Conservation (phyloP, 2,113 vertebrate species). For the Hiodon tergisus region DNA sequence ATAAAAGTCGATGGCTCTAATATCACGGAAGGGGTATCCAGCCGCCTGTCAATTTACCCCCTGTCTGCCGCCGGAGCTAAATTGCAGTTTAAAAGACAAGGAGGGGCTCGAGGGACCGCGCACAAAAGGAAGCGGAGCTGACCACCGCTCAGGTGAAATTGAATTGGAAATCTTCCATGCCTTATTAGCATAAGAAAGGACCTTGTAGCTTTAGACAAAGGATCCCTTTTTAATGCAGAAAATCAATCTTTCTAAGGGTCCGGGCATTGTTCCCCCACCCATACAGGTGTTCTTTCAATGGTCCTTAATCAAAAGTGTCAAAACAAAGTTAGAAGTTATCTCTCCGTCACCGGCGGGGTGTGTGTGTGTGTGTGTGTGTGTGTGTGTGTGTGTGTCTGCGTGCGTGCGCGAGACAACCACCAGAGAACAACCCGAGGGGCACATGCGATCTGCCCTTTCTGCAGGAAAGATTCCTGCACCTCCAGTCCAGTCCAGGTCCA, state of each 20-base stretch:
- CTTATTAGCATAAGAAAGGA: constrained; percentile 98
- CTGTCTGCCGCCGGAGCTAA: constrained; percentile 73
- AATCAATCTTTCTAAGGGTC: constrained; percentile 76
- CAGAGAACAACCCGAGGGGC: not conserved
- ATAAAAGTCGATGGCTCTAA: constrained; percentile 66
- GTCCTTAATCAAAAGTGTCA: constrained; percentile 82
- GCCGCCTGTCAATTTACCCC: constrained; percentile 73
- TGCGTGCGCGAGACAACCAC: not conserved
- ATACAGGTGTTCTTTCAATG: constrained; percentile 80
- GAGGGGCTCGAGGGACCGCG: constrained; percentile 76
- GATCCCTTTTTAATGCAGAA: constrained; percentile 82
- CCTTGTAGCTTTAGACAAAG: constrained; percentile 86
- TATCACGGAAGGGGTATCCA: constrained; percentile 71
- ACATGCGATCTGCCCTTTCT: not conserved
- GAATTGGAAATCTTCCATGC: constrained; percentile 95
- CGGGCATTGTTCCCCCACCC: constrained; percentile 67
- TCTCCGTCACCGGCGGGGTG: constrained; percentile 44
- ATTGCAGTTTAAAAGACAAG: constrained; percentile 89
- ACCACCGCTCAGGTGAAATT: constrained; percentile 97
- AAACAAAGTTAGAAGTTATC: constrained; percentile 81
- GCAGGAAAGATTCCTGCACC: not conserved
- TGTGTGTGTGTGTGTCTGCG: constrained; percentile 19
- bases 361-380: constrained; percentile 4
- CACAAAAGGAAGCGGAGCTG: constrained; percentile 85
- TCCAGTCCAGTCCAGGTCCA: too few relatives aligned